Evolutionary conservation across 2,113 vertebrate species (phyloP).

Genomic region (Corydoras maculifer): DNA sequence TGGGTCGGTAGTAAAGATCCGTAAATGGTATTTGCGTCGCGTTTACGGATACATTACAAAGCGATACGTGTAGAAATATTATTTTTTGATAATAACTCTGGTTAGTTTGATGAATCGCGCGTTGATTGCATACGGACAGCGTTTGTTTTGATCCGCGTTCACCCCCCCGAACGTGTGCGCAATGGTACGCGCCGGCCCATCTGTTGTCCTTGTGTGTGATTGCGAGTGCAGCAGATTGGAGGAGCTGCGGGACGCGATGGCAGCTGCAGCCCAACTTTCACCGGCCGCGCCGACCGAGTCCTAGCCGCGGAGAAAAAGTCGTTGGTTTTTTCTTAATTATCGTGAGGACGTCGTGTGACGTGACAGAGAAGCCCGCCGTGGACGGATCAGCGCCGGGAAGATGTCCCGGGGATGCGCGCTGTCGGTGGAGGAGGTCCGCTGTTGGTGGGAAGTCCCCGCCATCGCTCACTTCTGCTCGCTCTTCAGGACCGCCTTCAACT

Average conservation of each 20-base stretch:
- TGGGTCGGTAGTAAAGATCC: not conserved
- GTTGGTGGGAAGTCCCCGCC: conserved; percentile 95
- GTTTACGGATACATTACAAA: no score
- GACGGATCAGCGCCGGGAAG: conserved; percentile 40
- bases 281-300: conserved; percentile 47
- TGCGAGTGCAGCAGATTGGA: conserved; percentile 65
- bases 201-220: conserved; percentile 61
- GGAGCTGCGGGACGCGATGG: conserved; percentile 56
- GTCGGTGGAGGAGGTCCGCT: conserved; percentile 85
- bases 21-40: no score
- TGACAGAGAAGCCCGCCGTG: conserved; percentile 47
- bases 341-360: conserved; percentile 50
- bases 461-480: conserved; percentile 96
- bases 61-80: no score
- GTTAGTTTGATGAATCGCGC: no score
- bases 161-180: not conserved
- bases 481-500: conserved; percentile 88
- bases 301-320: conserved; percentile 1
- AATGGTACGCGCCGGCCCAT: conserved; percentile 65
- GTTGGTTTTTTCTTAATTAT: not conserved
- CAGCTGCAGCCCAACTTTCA: conserved; percentile 55
- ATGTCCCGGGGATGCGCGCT: conserved; percentile 73
- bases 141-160: not conserved
- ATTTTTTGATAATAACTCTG: no score
- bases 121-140: fast-evolving